Evolutionary conservation across 2,113 vertebrate species (phyloP).

Genomic region (Nerophis lumbriciformis): DNA sequence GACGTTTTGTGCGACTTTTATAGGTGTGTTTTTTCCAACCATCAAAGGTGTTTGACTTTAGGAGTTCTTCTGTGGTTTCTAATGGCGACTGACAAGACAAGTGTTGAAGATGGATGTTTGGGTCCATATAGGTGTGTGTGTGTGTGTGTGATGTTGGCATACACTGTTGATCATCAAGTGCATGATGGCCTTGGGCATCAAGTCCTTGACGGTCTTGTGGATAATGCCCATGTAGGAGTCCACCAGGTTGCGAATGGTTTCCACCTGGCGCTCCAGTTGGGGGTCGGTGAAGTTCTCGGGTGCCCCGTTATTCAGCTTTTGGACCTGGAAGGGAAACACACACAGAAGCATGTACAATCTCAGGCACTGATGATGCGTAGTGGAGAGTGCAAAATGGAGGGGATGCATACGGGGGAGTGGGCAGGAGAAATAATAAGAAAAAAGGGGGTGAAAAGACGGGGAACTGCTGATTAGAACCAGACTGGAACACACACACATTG

Average conservation of each 20-base stretch:
- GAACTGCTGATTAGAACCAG: constrained; percentile 76
- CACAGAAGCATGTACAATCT: background rate
- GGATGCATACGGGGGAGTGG: constrained; percentile 10
- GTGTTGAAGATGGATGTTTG: no score
- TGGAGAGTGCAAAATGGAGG: constrained; percentile 29
- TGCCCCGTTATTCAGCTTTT: constrained; percentile 72
- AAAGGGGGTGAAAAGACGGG: constrained; percentile 42
- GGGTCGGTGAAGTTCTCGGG: constrained; percentile 83
- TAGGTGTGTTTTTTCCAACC: no score
- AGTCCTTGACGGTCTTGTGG: constrained; percentile 84
- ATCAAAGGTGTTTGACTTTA: no score
- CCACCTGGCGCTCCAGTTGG: constrained; percentile 88
- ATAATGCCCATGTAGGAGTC: constrained; percentile 93
- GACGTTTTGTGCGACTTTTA: no score
- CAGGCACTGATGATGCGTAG: constrained; percentile 20
- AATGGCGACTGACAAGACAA: no score
- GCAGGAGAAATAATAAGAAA: constrained; percentile 34
- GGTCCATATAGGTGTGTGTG: no score
- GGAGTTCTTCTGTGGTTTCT: no score
- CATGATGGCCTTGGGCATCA: constrained; percentile 94
- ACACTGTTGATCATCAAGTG: constrained; percentile 92
- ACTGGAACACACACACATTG: constrained; percentile 60
- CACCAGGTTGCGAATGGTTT: constrained; percentile 87
- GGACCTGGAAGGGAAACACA: constrained; percentile 59
- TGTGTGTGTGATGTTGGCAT: constrained; percentile 46